Evolutionary conservation across 2,888 invertebrate species (phyloP), one percentile per base, ranked within the genome.

Genomic region (Campoplex capitator): DNA sequence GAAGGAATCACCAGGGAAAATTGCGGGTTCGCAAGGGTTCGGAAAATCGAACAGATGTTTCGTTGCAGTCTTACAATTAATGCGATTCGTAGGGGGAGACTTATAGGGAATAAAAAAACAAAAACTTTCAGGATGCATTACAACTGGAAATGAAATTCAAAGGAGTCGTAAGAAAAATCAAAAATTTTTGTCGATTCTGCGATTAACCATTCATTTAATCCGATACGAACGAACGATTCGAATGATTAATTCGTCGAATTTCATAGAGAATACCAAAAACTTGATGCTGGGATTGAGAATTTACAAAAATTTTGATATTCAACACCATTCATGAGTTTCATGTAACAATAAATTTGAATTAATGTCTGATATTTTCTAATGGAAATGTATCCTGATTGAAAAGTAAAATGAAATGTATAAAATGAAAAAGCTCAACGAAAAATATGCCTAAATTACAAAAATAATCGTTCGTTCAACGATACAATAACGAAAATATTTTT

Each of bases 401-500:
- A 58, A 58, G 13, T 32, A 3, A 16, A 7, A 32, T 28, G 1
- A 32, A 23, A 23, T 23, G 0, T 23, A 23, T 23, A 23, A 62
- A 7, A 38, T 38, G 38, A 62, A 62, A 62, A 51, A 18, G 3
- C 18, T 18, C 18, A 51, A 48, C 48, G 48, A 13, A 48, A 16
- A 16, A 58, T 58, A 13, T 11, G 28, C 28, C 3, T 28, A 58
- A 28, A 23, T n/a, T 8, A 56, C 9, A 23, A 23, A 23, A 56
- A 23, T 9, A 8, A 18, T 32, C 32, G 42, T 16, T 54, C 38
- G 11, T 58, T 45, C 71, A 51, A 71, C 35, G 38, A 3, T 6
- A 38, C 16, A 45, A 75, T 42, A 70, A 62, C 42, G 71, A 32
- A 28, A 79, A 58, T 54, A 73, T 95, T 89, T 89, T 92, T 93